Percentiles rank a stretch among this genome's conserved stretches.
Conservation (phyloP, 2,888 invertebrate genomes). For the Mongoloraphidia duomilia region DNA sequence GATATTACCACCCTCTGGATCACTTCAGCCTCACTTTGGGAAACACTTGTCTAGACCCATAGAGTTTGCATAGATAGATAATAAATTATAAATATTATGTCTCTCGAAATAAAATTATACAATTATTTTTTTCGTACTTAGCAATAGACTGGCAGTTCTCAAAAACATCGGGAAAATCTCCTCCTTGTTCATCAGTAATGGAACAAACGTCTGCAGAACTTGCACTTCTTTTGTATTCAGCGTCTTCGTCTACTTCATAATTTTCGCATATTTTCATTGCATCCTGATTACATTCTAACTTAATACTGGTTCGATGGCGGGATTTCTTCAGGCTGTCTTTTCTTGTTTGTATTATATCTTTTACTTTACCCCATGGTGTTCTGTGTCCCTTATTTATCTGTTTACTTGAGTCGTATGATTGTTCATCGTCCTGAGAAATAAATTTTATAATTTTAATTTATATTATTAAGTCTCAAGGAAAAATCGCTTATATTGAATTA, state of each 20-base stretch:
- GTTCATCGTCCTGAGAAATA: slow-evolving; percentile 32
- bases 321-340: slow-evolving; percentile 50
- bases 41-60: too few species aligned
- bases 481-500: too few species aligned
- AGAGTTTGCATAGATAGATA: too few species aligned
- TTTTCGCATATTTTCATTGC: slow-evolving; percentile 13
- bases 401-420: slow-evolving; percentile 31
- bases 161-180: slow-evolving; percentile 22
- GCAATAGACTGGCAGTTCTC: slow-evolving; percentile 5
- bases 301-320: slow-evolving; percentile 26
- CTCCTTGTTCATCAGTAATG: slow-evolving; percentile 24
- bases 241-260: slow-evolving; percentile 23
- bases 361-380: slow-evolving; percentile 66
- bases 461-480: too few species aligned
- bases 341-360: slow-evolving; percentile 58
- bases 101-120: too few species aligned
- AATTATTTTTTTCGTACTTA: too few species aligned
- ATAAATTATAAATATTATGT: too few species aligned
- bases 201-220: slow-evolving; percentile 4
- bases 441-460: not conserved
- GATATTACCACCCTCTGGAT: too few species aligned
- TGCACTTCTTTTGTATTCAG: slow-evolving; percentile 11
- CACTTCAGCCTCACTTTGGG: too few species aligned
- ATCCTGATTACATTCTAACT: slow-evolving; percentile 18
- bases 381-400: slow-evolving; percentile 37